These are phyloP conservation scores for Leptura quadrifasciata DNA, from an alignment of 2,888 invertebrate species.

Conservation along the genomic window DNA sequence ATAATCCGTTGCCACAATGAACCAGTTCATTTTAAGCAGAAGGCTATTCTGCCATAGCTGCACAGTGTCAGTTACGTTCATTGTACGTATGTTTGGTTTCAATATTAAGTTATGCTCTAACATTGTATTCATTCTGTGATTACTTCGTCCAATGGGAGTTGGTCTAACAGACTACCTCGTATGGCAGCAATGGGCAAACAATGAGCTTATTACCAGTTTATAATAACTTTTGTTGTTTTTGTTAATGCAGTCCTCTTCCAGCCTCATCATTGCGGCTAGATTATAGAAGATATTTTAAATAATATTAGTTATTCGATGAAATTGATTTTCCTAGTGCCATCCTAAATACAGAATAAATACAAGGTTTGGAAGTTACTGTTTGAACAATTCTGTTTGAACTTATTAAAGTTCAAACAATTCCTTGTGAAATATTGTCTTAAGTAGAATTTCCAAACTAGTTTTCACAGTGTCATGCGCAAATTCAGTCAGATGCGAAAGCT, in stretches of 20 bases:
- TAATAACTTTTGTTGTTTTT: constrained; percentile 23
- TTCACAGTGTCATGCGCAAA: too few relatives aligned
- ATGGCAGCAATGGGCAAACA: constrained; percentile 12
- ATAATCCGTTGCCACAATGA: constrained; percentile 26
- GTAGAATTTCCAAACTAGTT: too few relatives aligned
- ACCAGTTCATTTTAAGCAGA: background rate
- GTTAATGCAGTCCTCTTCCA: background rate
- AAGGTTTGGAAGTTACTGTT: too few relatives aligned
- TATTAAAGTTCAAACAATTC: too few relatives aligned
- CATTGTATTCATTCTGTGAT: constrained; percentile 25
- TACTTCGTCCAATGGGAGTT: constrained; percentile 1
- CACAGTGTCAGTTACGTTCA: background rate
- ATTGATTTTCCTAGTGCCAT: too few relatives aligned
- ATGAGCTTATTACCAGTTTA: constrained; percentile 40
- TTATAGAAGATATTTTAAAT: too few relatives aligned
- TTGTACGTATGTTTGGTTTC: constrained; percentile 35
- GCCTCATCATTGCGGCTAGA: too few relatives aligned
- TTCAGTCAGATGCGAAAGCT: too few relatives aligned
- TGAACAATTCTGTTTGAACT: too few relatives aligned
- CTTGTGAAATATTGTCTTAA: too few relatives aligned
- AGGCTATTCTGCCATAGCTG: background rate
- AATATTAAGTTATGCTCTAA: constrained; percentile 26
- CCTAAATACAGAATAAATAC: too few relatives aligned
- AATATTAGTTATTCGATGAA: too few relatives aligned
- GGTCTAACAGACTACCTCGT: background rate